These are phyloP conservation scores for Drosophila ochracea DNA, from an alignment of 2,888 invertebrate genomes.

Conservation along the genomic window DNA sequence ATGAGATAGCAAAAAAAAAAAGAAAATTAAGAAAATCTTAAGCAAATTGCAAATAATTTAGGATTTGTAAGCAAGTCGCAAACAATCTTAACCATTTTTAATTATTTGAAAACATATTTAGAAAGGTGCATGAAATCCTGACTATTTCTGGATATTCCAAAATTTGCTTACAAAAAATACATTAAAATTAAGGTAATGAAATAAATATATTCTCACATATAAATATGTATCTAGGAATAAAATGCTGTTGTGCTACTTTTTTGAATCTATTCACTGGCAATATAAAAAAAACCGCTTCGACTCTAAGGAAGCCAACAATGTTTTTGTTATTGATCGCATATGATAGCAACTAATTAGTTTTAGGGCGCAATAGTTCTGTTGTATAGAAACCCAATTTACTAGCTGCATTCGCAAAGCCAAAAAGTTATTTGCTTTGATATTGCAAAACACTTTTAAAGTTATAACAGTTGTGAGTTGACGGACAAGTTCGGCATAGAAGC, in stretches of 20 bases:
- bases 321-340: slow-evolving; percentile 8
- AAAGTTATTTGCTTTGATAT: slow-evolving; percentile 36
- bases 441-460: slow-evolving; percentile 39
- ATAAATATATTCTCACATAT: no score
- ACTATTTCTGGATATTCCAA: neutral
- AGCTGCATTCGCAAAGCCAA: neutral
- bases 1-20: neutral
- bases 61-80: neutral
- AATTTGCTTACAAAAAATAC: neutral
- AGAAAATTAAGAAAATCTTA: neutral
- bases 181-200: no score
- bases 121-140: accelerated
- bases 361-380: neutral
- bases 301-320: neutral
- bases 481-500: slow-evolving; percentile 22
- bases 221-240: no score
- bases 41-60: no score
- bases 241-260: no score
- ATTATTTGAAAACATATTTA: neutral
- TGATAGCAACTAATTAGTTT: slow-evolving; percentile 4
- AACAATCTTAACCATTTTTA: neutral
- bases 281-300: no score
- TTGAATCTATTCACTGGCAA: no score
- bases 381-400: slow-evolving; percentile 25
- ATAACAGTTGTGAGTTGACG: slow-evolving; percentile 17